Percentiles rank a stretch among this genome's conserved stretches.
phyloP scores from a whole-genome alignment of 2,888 invertebrate genomes.

The Cheilosia urbana region DNA sequence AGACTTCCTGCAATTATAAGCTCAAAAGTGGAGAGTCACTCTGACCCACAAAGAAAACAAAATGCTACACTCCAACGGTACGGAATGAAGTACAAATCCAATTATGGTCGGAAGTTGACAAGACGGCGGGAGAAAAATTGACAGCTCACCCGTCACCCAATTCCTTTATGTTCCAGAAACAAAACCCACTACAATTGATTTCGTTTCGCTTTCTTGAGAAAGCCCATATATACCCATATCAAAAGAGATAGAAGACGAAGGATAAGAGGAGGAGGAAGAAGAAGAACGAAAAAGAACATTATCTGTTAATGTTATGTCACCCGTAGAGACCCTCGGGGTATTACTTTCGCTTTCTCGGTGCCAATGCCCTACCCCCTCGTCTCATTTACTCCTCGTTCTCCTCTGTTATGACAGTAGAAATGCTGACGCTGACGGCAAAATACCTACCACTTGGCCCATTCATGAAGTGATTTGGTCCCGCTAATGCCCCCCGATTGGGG shows the following conservation, averaged over 20 bases:
- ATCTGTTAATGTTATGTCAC: too few species aligned
- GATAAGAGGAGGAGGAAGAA: neutral
- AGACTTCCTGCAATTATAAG: constrained; percentile 66
- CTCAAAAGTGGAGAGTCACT: constrained; percentile 6
- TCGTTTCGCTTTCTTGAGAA: constrained; percentile 42
- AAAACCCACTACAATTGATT: constrained; percentile 26
- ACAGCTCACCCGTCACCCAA: constrained; percentile 12
- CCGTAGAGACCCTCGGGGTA: constrained; percentile 1
- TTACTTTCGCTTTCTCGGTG: constrained; percentile 19
- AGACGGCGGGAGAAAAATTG: neutral
- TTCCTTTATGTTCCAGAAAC: constrained; percentile 38
- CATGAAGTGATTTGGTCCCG: constrained; percentile 30
- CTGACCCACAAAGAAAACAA: constrained; percentile 30
- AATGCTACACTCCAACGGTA: constrained; percentile 3
- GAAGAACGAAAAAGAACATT: constrained; percentile 17
- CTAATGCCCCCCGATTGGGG: constrained; percentile 8
- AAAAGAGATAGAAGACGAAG: neutral
- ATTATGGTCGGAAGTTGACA: constrained; percentile 47
- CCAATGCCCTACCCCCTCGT: neutral
- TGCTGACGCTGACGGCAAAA: constrained; percentile 38
- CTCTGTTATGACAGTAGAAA: constrained; percentile 24
- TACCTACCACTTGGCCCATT: constrained; percentile 36
- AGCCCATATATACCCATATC: neutral
- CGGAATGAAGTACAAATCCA: constrained; percentile 46
- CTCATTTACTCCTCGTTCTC: neutral